Evolutionary conservation across 2,113 vertebrate species (phyloP).

Genomic region (Butastur rufipennis): DNA sequence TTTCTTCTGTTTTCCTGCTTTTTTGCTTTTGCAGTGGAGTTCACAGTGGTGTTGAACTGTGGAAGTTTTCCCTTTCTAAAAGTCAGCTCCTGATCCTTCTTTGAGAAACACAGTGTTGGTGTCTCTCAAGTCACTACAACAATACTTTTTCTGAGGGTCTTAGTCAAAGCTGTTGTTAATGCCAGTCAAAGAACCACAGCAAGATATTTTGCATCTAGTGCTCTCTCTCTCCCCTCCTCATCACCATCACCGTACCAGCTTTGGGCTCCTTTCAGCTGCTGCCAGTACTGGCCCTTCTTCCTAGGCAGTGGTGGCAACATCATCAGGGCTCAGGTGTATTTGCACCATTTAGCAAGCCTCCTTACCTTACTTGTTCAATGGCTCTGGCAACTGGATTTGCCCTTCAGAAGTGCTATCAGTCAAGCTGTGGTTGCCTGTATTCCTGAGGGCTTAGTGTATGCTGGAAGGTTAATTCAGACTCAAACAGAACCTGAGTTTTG

Average conservation of each 20-base stretch:
- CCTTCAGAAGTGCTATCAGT: not conserved
- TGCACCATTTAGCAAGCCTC: not conserved
- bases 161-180: not conserved
- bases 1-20: not conserved
- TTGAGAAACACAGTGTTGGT: not conserved
- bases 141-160: not conserved
- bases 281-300: not conserved
- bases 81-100: not conserved
- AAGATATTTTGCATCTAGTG: not conserved
- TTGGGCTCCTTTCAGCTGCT: not conserved
- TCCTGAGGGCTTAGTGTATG: accelerated
- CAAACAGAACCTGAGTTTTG: not conserved
- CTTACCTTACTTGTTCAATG: not conserved
- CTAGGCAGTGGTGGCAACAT: not conserved
- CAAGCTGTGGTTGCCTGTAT: not conserved
- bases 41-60: not conserved
- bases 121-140: not conserved
- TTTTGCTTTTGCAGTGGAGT: not conserved
- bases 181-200: not conserved
- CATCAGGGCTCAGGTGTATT: not conserved
- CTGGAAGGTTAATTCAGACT: not conserved
- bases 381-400: not conserved
- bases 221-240: not conserved
- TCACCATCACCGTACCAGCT: not conserved
- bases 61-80: not conserved